phyloP scores from a whole-genome alignment of 2,797 vertebrate genomes.

The Takifugu rubripes region DNA sequence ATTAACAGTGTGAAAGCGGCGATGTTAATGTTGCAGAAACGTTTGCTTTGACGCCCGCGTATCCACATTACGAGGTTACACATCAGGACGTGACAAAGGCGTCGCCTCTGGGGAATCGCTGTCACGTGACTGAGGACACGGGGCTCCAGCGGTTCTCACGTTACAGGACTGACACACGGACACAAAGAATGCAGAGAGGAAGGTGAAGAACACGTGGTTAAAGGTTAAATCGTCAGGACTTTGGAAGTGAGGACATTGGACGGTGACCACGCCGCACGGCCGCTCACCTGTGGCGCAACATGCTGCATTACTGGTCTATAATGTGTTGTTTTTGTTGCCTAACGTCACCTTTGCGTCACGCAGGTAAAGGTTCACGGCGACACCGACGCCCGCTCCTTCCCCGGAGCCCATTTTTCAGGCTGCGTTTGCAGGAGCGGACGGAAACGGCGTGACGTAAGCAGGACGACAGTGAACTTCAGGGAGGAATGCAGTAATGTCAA shows the following conservation, averaged over 20 bases:
- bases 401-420: no score
- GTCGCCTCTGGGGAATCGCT: conserved; percentile 41
- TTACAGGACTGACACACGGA: conserved; percentile 64
- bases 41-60: conserved; percentile 12
- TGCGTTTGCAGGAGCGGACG: no score
- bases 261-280: conserved; percentile 1
- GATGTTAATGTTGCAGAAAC: conserved; percentile 6
- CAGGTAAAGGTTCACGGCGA: no score
- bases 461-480: no score
- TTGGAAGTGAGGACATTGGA: conserved; percentile 15
- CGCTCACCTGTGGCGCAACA: conserved; percentile 1
- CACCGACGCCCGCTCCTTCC: no score
- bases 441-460: no score
- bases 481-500: no score
- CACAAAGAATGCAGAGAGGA: conserved; percentile 19
- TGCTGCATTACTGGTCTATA: not conserved
- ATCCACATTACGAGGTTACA: conserved; percentile 26
- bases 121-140: conserved; percentile 53
- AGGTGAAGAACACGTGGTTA: conserved; percentile 42
- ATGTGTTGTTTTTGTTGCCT: not conserved
- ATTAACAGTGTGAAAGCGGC: not conserved
- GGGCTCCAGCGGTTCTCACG: conserved; percentile 52
- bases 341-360: no score
- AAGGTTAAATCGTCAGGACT: conserved; percentile 10
- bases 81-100: conserved; percentile 40